Evolutionary conservation across 2,888 invertebrate genomes (phyloP).

Genomic region (Scaptomyza flava): DNA sequence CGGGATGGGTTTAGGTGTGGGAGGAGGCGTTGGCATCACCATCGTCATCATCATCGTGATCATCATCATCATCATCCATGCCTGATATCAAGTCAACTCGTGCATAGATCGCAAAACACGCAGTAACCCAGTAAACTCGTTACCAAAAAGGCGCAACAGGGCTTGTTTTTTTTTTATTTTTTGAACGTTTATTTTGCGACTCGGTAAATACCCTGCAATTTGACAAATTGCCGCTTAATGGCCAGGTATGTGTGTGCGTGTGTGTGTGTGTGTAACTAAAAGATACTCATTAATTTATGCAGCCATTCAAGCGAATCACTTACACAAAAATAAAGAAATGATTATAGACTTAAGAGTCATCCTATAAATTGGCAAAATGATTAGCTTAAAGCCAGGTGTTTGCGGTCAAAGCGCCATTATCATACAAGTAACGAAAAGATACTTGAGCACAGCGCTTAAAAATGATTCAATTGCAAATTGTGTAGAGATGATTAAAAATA

Average conservation of each 20-base stretch:
- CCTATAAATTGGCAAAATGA: neutral
- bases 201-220: slow-evolving; percentile 43
- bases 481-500: no score
- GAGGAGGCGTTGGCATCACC: slow-evolving; percentile 14
- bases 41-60: slow-evolving; percentile 3
- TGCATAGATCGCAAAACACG: slow-evolving; percentile 18
- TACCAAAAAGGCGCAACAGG: slow-evolving; percentile 13
- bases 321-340: neutral
- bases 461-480: neutral
- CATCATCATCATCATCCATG: neutral
- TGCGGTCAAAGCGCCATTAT: neutral
- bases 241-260: slow-evolving; percentile 25
- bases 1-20: neutral
- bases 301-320: slow-evolving; percentile 1
- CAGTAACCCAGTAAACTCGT: slow-evolving; percentile 49
- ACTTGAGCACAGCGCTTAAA: neutral
- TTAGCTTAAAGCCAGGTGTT: neutral
- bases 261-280: neutral
- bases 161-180: no score
- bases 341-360: neutral
- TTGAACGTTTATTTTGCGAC: neutral
- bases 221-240: slow-evolving; percentile 17
- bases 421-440: neutral
- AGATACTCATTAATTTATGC: slow-evolving; percentile 25
- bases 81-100: slow-evolving; percentile 27